Base-by-base conservation (phyloP, 2,888 invertebrate genomes). In the Spodoptera picta region DNA sequence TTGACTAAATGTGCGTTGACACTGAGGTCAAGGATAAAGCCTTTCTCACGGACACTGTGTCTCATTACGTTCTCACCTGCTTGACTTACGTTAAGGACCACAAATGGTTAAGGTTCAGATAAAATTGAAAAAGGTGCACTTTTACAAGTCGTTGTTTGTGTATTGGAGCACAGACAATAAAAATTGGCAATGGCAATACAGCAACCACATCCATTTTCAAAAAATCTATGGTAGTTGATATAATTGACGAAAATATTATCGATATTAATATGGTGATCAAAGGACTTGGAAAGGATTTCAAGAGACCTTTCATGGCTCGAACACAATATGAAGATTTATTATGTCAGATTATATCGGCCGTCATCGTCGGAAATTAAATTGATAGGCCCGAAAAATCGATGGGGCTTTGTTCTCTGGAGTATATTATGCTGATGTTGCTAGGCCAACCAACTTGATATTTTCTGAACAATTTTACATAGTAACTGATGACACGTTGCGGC, bases 1-100 rank as follows among this genome's bases (percentile, higher is more conserved):
- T 71, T 72, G 66, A 24, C 19, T 43, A 54, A 19, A 45, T 47
- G 19, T 27, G 46, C 11, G 24, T 45, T 71, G 65, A 59, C 55
- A 55, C 9, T 53, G 27, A 54, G 76, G 44, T 57, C 62, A 54
- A 54, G 65, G 47, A 44, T 24, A 59, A 47, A 45, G 31, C 27
- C 44, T 74, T 51, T 53, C 49, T 46, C 49, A 50, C 12, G 23
- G 12, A 45, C 6, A 19, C 6, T 12, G n/a, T 2, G 36, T 52
- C 36, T 5, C 14, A 44, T 51, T 19, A 14, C 41, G 47, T 52
- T 3, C n/a, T 47, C 41, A 4, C 19, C 23, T 11, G 10, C 23
- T 44, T 24, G 55, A 46, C 12, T 4, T 27, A 6, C 19, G 24
- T 23, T 10, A n/a, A n/a, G n/a, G 14, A 9, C n/a, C 63, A 69